phyloP scores from a whole-genome alignment of 2,113 vertebrate species.

The Cercopithecus mona region DNA sequence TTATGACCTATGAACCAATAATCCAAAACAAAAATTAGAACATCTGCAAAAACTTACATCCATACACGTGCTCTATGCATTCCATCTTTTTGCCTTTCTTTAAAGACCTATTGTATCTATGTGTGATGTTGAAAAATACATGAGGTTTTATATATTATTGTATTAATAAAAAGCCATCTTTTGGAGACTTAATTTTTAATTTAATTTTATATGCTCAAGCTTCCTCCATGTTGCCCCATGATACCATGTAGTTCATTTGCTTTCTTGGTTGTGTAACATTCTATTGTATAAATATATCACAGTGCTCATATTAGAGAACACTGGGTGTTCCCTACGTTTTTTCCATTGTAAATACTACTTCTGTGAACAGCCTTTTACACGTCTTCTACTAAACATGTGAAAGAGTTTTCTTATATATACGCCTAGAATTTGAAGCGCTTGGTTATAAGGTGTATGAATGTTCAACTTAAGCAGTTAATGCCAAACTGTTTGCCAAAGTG shows the following conservation, averaged over 20 bases:
- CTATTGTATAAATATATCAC: neutral
- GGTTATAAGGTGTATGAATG: neutral
- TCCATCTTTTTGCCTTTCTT: neutral
- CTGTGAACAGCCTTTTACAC: neutral
- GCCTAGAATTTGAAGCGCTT: neutral
- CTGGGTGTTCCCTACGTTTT: neutral
- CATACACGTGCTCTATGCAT: fast-evolving
- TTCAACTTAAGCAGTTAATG: neutral
- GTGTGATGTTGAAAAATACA: neutral
- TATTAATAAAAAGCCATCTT: neutral
- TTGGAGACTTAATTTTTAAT: neutral
- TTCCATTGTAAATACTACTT: neutral
- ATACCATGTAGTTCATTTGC: neutral
- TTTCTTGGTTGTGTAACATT: neutral
- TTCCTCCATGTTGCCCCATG: too few relatives aligned
- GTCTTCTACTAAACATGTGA: neutral
- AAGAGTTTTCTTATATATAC: neutral
- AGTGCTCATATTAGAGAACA: too few relatives aligned
- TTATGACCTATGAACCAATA: neutral
- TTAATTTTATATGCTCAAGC: neutral
- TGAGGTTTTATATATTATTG: neutral
- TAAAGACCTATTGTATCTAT: neutral
- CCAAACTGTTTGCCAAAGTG: neutral
- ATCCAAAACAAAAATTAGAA: neutral
- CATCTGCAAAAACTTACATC: neutral